Percentiles rank a stretch among this genome's conserved stretches.
phyloP scores from a whole-genome alignment of 2,888 invertebrate genomes.

The Tetramorium bicarinatum region DNA sequence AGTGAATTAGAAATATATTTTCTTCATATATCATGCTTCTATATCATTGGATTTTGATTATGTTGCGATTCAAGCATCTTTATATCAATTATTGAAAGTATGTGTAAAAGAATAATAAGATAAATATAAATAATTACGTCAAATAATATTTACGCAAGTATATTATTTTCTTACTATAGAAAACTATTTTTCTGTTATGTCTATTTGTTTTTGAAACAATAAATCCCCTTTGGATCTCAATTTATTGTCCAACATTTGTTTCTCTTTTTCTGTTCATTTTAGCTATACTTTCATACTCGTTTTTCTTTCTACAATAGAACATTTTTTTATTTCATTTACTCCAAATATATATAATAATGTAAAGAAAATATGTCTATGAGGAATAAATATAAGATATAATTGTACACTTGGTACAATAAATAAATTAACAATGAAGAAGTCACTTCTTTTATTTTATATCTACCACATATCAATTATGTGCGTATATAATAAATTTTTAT shows the following conservation, averaged over 20 bases:
- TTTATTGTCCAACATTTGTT: constrained; percentile 88
- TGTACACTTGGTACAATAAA: neutral
- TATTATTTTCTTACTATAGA: constrained; percentile 2
- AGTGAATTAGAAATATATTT: neutral
- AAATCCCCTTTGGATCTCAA: constrained; percentile 90
- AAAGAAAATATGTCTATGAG: too few relatives aligned
- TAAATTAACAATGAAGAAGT: neutral
- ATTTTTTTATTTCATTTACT: neutral
- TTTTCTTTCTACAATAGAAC: too few relatives aligned
- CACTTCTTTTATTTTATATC: constrained; percentile 2
- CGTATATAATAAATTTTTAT: constrained; percentile 1
- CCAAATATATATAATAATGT: neutral
- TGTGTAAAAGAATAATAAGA: neutral
- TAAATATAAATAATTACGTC: neutral
- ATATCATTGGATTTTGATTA: neutral
- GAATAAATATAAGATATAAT: neutral
- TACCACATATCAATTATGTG: neutral
- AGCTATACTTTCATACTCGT: too few relatives aligned
- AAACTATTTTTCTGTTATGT: neutral
- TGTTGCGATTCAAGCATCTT: neutral
- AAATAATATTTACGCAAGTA: constrained; percentile 13
- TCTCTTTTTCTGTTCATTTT: constrained; percentile 85
- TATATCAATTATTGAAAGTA: neutral
- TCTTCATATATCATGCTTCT: neutral
- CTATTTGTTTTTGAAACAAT: constrained; percentile 37